phyloP scores from a whole-genome alignment of 2,888 invertebrate species.

The Nomada hirtipes region DNA sequence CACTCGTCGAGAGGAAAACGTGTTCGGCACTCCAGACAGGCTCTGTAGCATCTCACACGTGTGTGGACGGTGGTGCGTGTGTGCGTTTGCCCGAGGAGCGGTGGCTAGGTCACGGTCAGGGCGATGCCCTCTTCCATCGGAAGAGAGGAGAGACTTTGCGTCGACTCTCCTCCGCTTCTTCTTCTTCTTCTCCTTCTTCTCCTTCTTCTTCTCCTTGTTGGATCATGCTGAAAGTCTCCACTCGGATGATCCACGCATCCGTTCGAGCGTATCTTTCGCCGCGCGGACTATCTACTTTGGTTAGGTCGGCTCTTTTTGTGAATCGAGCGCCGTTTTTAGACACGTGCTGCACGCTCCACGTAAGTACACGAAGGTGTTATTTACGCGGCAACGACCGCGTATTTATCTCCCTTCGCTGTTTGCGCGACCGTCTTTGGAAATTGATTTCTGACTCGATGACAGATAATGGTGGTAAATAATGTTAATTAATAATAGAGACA shows the following conservation, averaged over 20 bases:
- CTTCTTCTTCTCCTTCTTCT: slow-evolving; percentile 45
- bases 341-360: slow-evolving; percentile 21
- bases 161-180: slow-evolving; percentile 62
- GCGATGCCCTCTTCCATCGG: slow-evolving; percentile 82
- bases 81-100: slow-evolving; percentile 73
- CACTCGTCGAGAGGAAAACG: not conserved
- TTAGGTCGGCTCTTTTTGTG: slow-evolving; percentile 47
- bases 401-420: slow-evolving; percentile 26
- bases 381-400: slow-evolving; percentile 26
- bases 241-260: slow-evolving; percentile 61
- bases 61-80: slow-evolving; percentile 38
- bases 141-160: slow-evolving; percentile 71
- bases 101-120: slow-evolving; percentile 84
- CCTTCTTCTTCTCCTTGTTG: slow-evolving; percentile 42
- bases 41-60: slow-evolving; percentile 29
- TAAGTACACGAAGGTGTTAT: slow-evolving; percentile 19
- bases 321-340: slow-evolving; percentile 54
- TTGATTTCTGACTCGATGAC: slow-evolving; percentile 14
- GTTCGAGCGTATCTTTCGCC: slow-evolving; percentile 53
- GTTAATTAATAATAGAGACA: too few species aligned
- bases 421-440: slow-evolving; percentile 4
- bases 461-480: too few species aligned
- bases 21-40: slow-evolving; percentile 19
- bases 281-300: slow-evolving; percentile 41
- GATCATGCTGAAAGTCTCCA: slow-evolving; percentile 60